A percentile compares a stretch with the other conserved stretches of the same genome.
These are phyloP conservation scores for Gisinianus flammeolus DNA, from an alignment of 2,888 invertebrate genomes.

Conservation along the genomic window DNA sequence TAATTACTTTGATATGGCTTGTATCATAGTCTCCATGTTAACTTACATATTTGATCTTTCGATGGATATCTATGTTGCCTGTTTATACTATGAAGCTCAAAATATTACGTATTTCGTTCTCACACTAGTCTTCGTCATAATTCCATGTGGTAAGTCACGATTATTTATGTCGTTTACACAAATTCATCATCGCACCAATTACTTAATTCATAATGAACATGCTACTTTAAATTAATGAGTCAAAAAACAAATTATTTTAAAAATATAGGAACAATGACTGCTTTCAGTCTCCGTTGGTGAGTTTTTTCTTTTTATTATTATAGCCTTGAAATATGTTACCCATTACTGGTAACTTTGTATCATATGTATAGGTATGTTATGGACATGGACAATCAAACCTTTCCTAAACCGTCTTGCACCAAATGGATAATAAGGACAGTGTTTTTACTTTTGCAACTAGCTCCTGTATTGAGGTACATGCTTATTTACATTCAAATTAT, in stretches of 20 bases:
- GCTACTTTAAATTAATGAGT: too few species aligned
- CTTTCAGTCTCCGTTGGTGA: conserved; percentile 58
- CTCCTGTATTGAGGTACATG: conserved; percentile 56
- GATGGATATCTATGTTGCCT: conserved; percentile 57
- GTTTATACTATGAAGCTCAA: conserved; percentile 52
- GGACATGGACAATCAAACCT: conserved; percentile 58
- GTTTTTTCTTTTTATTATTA: neutral
- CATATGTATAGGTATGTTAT: conserved; percentile 54
- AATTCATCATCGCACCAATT: too few species aligned
- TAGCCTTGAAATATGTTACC: neutral
- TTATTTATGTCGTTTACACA: too few species aligned
- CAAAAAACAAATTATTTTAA: too few species aligned
- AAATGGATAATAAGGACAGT: conserved; percentile 58
- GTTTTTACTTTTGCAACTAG: conserved; percentile 56
- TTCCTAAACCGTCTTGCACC: conserved; percentile 55
- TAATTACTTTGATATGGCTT: conserved; percentile 53
- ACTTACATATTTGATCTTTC: conserved; percentile 54
- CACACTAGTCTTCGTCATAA: conserved; percentile 57
- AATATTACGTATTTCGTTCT: conserved; percentile 55
- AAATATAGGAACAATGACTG: conserved; percentile 58
- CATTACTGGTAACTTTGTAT: neutral
- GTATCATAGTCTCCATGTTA: conserved; percentile 54
- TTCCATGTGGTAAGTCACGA: conserved; percentile 42
- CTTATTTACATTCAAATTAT: conserved; percentile 1
- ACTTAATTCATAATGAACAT: too few species aligned